Evolutionary conservation across 2,797 vertebrate species (phyloP), one percentile per base, ranked within the genome.

Genomic region (Hydrolagus colliei): DNA sequence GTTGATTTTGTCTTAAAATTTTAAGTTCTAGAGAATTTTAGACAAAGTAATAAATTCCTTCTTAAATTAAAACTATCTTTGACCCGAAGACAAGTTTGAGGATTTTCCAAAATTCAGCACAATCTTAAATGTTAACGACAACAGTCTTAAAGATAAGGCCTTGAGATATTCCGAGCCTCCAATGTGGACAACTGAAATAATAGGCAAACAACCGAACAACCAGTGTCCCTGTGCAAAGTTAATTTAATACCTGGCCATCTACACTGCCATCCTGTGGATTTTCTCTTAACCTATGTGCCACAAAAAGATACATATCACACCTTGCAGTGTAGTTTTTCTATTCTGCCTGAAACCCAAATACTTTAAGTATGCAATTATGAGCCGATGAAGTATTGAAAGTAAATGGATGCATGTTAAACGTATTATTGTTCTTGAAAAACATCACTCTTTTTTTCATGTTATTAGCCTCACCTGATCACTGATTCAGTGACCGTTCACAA

Each of bases 241-340:
- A 4, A 80, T 1, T 80, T 80, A 22, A 13, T 67, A 71, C 79
- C 63, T 32, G 22, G 65, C 16, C 65, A 41, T 84, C 79, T 84
- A 32, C 79, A 84, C 32, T 86, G 85, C 52, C 85, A 74, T 74
- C 85, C 20, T 86, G 72, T 86, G 85, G 52, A 61, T 86, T 86
- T 73, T 61, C 13, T 73, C 72, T 61, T 27, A 79, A 73, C 61
- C 11, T 67, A 61, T 82, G 14, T 41, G 75, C 86, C 41, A 86
- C 22, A 22, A 73, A 72, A 65, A 76, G 52, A 20, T 68, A 20
- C 22, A 41, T 52, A 41, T 65, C 68, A 18, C 4, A n/a, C 13
- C 27, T 68, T 71, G 52, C 20, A 71, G 65, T 11, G 52, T 84
- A 35, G 41, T 14, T 84, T 71, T n/a, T 13, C n/a, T 9, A 4